Evolutionary conservation across 2,113 vertebrate species (phyloP), one percentile per base, ranked within the genome.

Genomic region (Syngnathus typhle): DNA sequence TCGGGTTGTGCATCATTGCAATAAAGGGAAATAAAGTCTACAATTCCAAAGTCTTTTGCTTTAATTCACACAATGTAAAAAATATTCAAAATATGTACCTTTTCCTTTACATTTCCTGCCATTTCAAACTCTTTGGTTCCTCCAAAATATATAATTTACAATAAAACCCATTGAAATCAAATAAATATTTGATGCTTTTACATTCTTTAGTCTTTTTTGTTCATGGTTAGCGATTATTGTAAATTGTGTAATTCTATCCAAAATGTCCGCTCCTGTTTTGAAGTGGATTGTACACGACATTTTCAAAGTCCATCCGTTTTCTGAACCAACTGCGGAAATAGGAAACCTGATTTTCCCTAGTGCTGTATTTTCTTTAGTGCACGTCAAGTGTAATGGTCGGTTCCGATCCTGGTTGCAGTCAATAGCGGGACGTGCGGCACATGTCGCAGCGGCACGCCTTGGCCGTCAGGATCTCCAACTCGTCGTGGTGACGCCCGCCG

Each of bases 371-470:
- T 46, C 13, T 5, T 15, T 47, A 12, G 13, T 46, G 44, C 44
- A 46, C 4, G 44, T 47, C 44, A 47, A 16, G 15, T 16, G 44
- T 16, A 16, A 16, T 16, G 27, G 27, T 32, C 2, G 27, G 15
- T 36, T 36, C 55, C 16, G 15, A 15, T 58, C 58, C 7, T 46
- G 59, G 10, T 4, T 36, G 27, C 12, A 23, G 19, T 91, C 88
- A 96, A 81, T 94, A 93, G 79, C 93, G 91, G 0, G 93, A 92
- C 69, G 92, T 91, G 69, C 91, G 92, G 67, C 95, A 96, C 91
- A 93, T 93, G 84, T 94, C 93, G 52, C 94, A 96, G 70, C 88
- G 92, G 64, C 94, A 96, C 21, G 89, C 83, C 76, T 79, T 84
- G 0, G 94, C 94, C 0, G 93, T 93, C 78, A 93, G 89, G 74